Base-by-base conservation (phyloP, 2,113 vertebrate species). In the Gnathonemus longibarbis region DNA sequence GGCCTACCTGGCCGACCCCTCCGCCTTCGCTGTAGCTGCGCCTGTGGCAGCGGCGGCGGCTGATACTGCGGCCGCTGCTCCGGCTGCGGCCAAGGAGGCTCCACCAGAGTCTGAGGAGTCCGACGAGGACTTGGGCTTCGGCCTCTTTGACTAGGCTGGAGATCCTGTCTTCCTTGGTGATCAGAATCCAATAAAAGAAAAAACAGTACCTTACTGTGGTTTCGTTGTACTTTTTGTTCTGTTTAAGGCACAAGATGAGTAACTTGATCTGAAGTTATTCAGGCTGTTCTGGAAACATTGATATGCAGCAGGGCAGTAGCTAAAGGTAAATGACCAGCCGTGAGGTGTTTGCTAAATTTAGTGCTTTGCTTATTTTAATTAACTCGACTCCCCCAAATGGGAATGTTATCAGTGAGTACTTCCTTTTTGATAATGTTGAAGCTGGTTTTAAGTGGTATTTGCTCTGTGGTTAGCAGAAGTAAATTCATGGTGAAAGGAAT, bases 71-170 rank as follows among this genome's bases (percentile, higher is more conserved):
- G 97, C 97, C 0, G 95, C 97, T 19, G 97, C 97, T 0, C 95
- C 93, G 0, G 96, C 97, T 5, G 96, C 96, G 35, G 97, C 95
- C 0, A 95, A 92, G 0, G 97, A 96, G 87, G 95, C 92, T 0
- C 97, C 27, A 0, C 96, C 99, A 53, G 98, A 99, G 84, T 98
- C 98, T 0, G 98, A 99, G 91, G 98, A 97, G 92, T 99, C 98
- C 0, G 98, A 99, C 0, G 98, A 98, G 3, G 98, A 99, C 94
- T 98, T 99, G 98, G 98, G 98, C 90, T 99, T 99, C 0, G 97
- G 97, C 87, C 97, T 99, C 50, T 99, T 99, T 2, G 98, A 99
- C 94, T 98, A 95, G 0, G 88, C 53, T 27, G 52, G 27, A 66
- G 56, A 62, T 21, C 42, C 53, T 7, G 15, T 19, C 53, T 8